Conservation (phyloP, 2,888 invertebrate genomes). For the Drosophila melanosoma region DNA sequence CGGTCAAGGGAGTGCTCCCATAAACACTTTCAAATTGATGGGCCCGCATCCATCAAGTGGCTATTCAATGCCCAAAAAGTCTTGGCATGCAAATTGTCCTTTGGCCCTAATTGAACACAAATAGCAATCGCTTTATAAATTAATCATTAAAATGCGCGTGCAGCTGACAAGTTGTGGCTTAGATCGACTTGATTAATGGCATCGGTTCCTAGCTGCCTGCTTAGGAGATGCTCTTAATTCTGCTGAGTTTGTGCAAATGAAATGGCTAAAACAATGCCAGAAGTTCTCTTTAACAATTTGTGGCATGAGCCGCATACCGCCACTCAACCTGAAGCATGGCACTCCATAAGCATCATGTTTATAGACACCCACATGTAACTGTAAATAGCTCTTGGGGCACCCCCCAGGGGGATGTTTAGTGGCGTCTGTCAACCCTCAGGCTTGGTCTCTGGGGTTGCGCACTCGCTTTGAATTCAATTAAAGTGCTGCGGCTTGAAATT, state of each 20-base stretch:
- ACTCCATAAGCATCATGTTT: conserved; percentile 76
- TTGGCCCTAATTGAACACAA: conserved; percentile 67
- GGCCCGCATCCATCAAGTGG: conserved; percentile 78
- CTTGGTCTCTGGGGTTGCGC: conserved; percentile 45
- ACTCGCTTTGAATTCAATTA: conserved; percentile 82
- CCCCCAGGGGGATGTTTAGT: conserved; percentile 85
- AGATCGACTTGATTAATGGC: conserved; percentile 79
- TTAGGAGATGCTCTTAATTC: conserved; percentile 70
- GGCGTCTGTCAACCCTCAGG: conserved; percentile 59
- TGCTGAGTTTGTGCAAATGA: conserved; percentile 58
- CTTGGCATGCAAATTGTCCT: conserved; percentile 70
- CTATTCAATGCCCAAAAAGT: conserved; percentile 41
- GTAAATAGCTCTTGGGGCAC: conserved; percentile 79
- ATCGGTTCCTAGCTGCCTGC: conserved; percentile 24
- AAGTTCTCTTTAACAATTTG: conserved; percentile 28
- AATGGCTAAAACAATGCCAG: conserved; percentile 61
- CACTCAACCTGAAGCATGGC: conserved; percentile 66
- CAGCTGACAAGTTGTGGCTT: conserved; percentile 68
- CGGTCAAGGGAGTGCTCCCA: conserved; percentile 64
- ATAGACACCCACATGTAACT: conserved; percentile 73
- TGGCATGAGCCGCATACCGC: conserved; percentile 59
- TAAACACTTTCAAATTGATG: conserved; percentile 82
- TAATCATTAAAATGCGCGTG: conserved; percentile 73
- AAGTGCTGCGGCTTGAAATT: conserved; percentile 81
- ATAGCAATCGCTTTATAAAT: conserved; percentile 59